These are phyloP conservation scores for Notechis scutatus DNA, from an alignment of 2,113 vertebrate species.

Conservation along the genomic window DNA sequence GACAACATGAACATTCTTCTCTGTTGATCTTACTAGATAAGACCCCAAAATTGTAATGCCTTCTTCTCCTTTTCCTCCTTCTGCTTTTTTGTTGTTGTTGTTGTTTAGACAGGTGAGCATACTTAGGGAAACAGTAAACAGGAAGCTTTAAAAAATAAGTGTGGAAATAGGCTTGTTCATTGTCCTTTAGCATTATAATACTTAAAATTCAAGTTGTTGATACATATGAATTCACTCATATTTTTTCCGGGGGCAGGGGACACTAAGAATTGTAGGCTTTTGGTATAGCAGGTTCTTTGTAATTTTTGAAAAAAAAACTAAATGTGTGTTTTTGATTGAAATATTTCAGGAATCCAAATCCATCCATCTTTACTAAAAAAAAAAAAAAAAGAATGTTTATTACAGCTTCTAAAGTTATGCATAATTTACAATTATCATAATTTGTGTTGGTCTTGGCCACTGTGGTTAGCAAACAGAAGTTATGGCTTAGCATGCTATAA, in stretches of 20 bases:
- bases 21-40: neutral
- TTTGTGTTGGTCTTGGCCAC: neutral
- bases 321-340: neutral
- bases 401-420: neutral
- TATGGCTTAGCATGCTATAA: neutral
- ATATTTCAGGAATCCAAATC: neutral
- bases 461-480: neutral
- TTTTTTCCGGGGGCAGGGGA: too few species aligned
- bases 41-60: neutral
- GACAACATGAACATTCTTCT: neutral
- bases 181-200: neutral
- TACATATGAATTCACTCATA: neutral
- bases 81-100: neutral
- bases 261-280: neutral
- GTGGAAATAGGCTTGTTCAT: neutral
- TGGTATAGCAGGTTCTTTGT: too few species aligned
- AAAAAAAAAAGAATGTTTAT: neutral
- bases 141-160: neutral
- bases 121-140: neutral
- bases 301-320: neutral
- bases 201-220: neutral
- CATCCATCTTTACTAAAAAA: neutral
- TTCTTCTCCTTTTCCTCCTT: neutral
- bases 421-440: neutral
- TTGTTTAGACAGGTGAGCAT: neutral